Evolutionary conservation across 2,888 invertebrate species (phyloP).

Genomic region (Branchellion lobata): DNA sequence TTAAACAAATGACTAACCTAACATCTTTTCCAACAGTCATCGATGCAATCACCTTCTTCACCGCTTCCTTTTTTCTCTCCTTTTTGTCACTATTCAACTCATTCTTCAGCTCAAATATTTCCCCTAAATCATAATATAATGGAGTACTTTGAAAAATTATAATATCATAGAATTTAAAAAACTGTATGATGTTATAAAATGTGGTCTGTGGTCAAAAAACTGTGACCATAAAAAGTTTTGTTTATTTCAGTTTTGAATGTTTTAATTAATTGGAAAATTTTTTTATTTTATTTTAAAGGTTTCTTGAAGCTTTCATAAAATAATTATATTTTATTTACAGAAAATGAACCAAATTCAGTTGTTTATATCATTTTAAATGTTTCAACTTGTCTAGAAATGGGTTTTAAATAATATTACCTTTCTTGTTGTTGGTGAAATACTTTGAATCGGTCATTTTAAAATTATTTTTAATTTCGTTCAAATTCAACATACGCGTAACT

Average conservation of each 20-base stretch:
- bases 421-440: slow-evolving; percentile 98
- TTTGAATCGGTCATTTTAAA: slow-evolving; percentile 92
- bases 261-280: too few relatives aligned
- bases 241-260: too few relatives aligned
- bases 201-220: neutral
- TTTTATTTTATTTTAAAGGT: too few relatives aligned
- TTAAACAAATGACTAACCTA: too few relatives aligned
- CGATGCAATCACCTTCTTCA: slow-evolving; percentile 98
- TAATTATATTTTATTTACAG: too few relatives aligned
- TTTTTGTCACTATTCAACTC: slow-evolving; percentile 99
- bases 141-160: slow-evolving; percentile 9
- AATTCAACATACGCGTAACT: neutral
- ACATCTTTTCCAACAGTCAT: slow-evolving; percentile 99
- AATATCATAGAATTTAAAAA: neutral
- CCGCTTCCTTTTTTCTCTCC: slow-evolving; percentile 98
- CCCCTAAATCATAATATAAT: slow-evolving; percentile 72
- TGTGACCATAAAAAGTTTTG: too few relatives aligned
- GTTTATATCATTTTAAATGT: too few relatives aligned
- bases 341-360: neutral
- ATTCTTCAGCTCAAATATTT: slow-evolving; percentile 97
- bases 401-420: too few relatives aligned
- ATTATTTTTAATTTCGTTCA: neutral
- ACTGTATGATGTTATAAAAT: neutral
- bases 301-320: too few relatives aligned
- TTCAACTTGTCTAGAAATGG: too few relatives aligned